Percentiles rank a stretch among this genome's conserved stretches.
phyloP scores from a whole-genome alignment of 35 echinoderm and acorn worm genomes.

The Eucidaris tribuloides region DNA sequence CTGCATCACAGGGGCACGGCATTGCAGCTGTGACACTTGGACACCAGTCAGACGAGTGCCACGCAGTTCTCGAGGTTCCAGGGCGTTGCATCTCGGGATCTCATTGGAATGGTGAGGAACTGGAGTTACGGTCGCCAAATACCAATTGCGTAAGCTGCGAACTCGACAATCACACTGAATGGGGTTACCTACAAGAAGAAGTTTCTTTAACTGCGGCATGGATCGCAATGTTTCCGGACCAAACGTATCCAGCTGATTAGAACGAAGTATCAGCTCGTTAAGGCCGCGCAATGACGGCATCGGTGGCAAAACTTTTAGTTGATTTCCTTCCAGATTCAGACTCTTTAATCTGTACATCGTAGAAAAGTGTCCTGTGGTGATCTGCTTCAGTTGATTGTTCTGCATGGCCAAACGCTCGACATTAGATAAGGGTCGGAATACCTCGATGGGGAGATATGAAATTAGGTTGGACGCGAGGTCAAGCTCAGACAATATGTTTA shows the following conservation, averaged over 20 bases:
- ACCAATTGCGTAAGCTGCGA: conserved; percentile 40
- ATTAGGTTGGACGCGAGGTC: conserved; percentile 73
- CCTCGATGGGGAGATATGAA: conserved; percentile 17
- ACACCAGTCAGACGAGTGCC: conserved; percentile 56
- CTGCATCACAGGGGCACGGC: conserved; percentile 36
- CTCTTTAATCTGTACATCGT: conserved; percentile 25
- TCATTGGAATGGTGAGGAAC: conserved; percentile 49
- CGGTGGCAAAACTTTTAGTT: conserved; percentile 49
- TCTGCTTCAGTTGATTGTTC: conserved; percentile 54
- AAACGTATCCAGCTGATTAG: conserved; percentile 74
- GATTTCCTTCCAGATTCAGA: conserved; percentile 59
- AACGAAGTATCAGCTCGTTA: conserved; percentile 30
- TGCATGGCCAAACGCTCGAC: conserved; percentile 67
- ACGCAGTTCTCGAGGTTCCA: conserved; percentile 18
- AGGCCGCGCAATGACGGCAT: conserved; percentile 32
- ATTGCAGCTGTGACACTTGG: conserved; percentile 32
- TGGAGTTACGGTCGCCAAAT: conserved; percentile 18
- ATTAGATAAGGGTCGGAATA: conserved; percentile 29
- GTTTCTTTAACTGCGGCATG: conserved; percentile 47
- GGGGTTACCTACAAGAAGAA: conserved; percentile 54
- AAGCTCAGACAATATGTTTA: conserved; percentile 42
- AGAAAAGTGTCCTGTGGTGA: conserved; percentile 49
- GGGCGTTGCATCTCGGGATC: conserved; percentile 52
- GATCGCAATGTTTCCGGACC: conserved; percentile 36
- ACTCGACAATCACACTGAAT: conserved; percentile 84